Percentiles rank a stretch among this genome's conserved stretches.
Conservation (phyloP, 2,888 invertebrate genomes). For the Melieria picta region DNA sequence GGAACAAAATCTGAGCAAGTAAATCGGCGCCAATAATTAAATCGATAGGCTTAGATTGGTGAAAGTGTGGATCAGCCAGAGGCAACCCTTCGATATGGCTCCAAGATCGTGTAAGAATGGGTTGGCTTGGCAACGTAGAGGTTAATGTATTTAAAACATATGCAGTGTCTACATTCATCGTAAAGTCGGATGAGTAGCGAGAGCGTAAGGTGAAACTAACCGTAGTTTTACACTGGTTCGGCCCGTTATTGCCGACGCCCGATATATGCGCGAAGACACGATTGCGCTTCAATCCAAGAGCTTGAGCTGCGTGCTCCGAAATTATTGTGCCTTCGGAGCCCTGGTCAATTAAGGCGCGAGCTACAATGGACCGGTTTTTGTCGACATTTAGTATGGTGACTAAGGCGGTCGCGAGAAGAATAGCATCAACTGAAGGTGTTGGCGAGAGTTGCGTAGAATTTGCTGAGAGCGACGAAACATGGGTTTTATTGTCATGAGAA, state of each 20-base stretch:
- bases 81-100: background rate
- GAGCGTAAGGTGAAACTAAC: constrained; percentile 20
- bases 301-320: constrained; percentile 25
- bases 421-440: background rate
- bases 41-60: constrained; percentile 2
- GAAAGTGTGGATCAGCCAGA: background rate
- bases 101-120: background rate
- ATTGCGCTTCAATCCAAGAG: constrained; percentile 12
- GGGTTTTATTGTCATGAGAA: background rate
- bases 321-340: constrained; percentile 28
- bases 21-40: constrained; percentile 5
- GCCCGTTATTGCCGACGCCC: constrained; percentile 17
- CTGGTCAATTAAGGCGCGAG: constrained; percentile 27
- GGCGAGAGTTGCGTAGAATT: background rate
- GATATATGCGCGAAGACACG: constrained; percentile 23
- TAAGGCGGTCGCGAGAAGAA: constrained; percentile 21
- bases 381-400: constrained; percentile 8
- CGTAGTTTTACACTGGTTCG: constrained; percentile 5
- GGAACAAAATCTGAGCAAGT: constrained; percentile 4
- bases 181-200: background rate
- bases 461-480: background rate
- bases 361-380: constrained; percentile 3
- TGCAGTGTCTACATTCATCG: no score
- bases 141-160: no score
- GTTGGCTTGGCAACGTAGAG: no score